Conservation (phyloP, 2,113 vertebrate genomes). For the Ammospiza nelsoni region DNA sequence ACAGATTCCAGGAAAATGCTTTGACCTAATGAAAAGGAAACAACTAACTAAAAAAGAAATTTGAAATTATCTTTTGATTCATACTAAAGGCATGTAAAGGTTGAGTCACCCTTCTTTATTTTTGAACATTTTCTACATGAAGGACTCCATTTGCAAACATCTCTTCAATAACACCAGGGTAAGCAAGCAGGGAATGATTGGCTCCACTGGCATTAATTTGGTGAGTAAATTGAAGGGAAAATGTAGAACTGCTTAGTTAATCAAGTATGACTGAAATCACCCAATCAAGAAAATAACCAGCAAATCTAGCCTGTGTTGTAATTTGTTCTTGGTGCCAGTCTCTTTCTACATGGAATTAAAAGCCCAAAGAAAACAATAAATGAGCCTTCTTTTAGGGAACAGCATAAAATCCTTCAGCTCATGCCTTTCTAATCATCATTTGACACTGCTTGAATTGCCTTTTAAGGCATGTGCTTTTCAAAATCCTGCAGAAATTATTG, state of each 20-base stretch:
- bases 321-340: background rate
- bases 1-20: background rate
- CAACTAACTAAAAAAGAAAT: background rate
- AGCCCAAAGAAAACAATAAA: background rate
- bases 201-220: background rate
- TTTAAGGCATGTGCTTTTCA: background rate
- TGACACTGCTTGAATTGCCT: background rate
- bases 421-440: background rate
- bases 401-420: background rate
- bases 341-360: background rate
- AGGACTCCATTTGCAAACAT: background rate
- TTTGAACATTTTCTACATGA: background rate
- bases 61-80: background rate
- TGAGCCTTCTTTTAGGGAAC: background rate
- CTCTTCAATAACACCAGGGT: background rate
- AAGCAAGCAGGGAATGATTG: background rate
- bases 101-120: background rate
- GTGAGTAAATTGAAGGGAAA: background rate
- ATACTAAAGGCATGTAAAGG: background rate
- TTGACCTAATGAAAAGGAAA: background rate
- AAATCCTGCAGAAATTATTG: constrained; percentile 1
- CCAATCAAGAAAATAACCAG: background rate
- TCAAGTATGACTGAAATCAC: constrained; percentile 30
- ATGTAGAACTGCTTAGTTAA: background rate
- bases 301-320: background rate